phyloP scores from a whole-genome alignment of 2,113 vertebrate genomes.

The Neodon shergylaensis region DNA sequence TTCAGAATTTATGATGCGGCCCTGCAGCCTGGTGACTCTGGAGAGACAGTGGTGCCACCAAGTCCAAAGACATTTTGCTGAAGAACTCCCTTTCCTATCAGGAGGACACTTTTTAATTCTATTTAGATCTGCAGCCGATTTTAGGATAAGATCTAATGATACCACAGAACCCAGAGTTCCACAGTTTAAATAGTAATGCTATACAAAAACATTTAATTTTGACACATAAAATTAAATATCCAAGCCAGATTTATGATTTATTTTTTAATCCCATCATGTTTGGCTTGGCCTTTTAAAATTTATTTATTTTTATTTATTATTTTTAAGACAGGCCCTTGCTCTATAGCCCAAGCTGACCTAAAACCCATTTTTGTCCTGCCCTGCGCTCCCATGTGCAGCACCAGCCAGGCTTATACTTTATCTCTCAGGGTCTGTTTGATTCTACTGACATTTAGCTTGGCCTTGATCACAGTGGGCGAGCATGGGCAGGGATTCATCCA shows the following conservation, averaged over 20 bases:
- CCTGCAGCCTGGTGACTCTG: background rate
- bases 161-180: background rate
- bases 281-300: background rate
- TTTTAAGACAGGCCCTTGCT: background rate
- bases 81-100: background rate
- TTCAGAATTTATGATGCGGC: background rate
- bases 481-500: background rate
- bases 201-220: background rate
- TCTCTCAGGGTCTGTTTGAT: slow-evolving; percentile 19
- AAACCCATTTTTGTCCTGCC: background rate
- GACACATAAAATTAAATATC: background rate
- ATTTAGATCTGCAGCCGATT: background rate
- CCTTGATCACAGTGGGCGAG: background rate
- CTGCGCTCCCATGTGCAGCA: background rate
- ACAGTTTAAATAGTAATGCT: slow-evolving; percentile 32
- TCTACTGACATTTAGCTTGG: slow-evolving; percentile 1
- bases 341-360: background rate
- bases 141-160: background rate
- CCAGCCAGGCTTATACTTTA: background rate
- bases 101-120: background rate
- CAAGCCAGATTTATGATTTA: slow-evolving; percentile 2
- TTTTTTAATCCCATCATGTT: slow-evolving; percentile 9
- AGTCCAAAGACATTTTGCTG: background rate
- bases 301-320: background rate
- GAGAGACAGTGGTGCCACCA: background rate